These are phyloP conservation scores for Chymomyza procnemis DNA, from an alignment of 2,888 invertebrate species.

Conservation along the genomic window DNA sequence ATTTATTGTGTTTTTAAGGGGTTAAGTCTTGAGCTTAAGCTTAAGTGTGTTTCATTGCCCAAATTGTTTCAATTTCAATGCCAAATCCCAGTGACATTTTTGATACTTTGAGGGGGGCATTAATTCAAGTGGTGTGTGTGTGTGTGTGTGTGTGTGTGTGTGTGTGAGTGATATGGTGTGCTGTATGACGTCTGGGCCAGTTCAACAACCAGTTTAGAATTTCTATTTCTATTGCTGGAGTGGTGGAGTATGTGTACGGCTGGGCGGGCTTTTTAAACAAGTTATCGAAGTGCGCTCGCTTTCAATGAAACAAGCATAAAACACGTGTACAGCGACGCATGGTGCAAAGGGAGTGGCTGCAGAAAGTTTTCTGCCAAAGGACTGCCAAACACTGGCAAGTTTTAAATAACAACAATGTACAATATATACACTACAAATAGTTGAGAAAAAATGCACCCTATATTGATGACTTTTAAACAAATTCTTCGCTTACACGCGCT, in stretches of 20 bases:
- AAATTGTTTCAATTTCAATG: constrained; percentile 13
- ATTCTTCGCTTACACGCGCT: no score
- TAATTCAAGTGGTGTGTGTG: neutral
- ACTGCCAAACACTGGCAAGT: no score
- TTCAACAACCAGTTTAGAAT: constrained; percentile 71
- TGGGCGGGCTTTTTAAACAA: constrained; percentile 58
- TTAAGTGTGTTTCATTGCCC: constrained; percentile 39
- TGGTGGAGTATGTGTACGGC: no score
- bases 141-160: constrained; percentile 4
- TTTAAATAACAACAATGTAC: no score
- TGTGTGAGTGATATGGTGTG: constrained; percentile 16
- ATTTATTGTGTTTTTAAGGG: constrained; percentile 3
- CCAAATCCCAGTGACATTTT: neutral
- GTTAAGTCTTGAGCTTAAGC: constrained; percentile 10
- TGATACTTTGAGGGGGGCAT: no score
- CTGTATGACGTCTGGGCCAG: constrained; percentile 20
- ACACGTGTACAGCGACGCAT: no score
- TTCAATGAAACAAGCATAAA: constrained; percentile 47
- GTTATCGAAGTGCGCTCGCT: constrained; percentile 62
- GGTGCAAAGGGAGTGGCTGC: no score
- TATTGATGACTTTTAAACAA: no score
- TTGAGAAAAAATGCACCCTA: no score
- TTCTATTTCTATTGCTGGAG: constrained; percentile 28
- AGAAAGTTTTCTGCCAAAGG: no score
- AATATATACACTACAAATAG: no score